phyloP scores from a whole-genome alignment of 2,888 invertebrate genomes.

The Seladonia tumulorum region DNA sequence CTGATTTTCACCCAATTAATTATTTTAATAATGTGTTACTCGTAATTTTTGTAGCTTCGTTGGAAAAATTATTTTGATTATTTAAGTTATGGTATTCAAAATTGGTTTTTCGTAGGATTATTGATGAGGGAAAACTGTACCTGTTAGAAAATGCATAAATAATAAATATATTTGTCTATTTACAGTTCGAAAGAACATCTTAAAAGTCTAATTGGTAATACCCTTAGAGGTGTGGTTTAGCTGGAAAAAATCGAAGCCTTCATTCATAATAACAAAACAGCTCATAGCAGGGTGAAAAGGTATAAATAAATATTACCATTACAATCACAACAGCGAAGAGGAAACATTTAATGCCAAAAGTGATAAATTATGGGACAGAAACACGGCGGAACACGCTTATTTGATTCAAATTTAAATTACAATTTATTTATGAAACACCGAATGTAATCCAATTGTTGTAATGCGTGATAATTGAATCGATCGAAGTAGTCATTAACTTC shows the following conservation, averaged over 20 bases:
- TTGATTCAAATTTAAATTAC: conserved; percentile 69
- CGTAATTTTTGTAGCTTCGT: neutral
- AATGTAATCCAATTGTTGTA: conserved; percentile 63
- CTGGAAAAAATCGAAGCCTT: too few relatives aligned
- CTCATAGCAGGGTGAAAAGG: neutral
- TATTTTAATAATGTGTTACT: neutral
- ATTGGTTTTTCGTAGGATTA: neutral
- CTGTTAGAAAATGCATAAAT: neutral
- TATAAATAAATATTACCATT: neutral
- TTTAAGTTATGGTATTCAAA: neutral
- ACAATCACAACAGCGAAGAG: neutral
- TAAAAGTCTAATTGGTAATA: neutral
- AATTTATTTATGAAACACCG: conserved; percentile 67
- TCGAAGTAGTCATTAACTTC: conserved; percentile 66
- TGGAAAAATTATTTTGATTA: neutral
- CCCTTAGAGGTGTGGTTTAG: neutral
- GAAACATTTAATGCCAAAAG: conserved; percentile 43
- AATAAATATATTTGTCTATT: neutral
- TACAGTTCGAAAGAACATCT: neutral
- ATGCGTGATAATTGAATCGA: conserved; percentile 66
- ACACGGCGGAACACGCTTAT: conserved; percentile 53
- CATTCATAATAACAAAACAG: neutral
- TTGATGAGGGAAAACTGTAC: neutral
- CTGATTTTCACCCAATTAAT: neutral
- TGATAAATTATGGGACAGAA: conserved; percentile 50